A percentile compares a stretch with the other conserved stretches of the same genome.
Evolutionary conservation across 2,888 invertebrate genomes (phyloP).

Genomic region (Aelia acuminata): DNA sequence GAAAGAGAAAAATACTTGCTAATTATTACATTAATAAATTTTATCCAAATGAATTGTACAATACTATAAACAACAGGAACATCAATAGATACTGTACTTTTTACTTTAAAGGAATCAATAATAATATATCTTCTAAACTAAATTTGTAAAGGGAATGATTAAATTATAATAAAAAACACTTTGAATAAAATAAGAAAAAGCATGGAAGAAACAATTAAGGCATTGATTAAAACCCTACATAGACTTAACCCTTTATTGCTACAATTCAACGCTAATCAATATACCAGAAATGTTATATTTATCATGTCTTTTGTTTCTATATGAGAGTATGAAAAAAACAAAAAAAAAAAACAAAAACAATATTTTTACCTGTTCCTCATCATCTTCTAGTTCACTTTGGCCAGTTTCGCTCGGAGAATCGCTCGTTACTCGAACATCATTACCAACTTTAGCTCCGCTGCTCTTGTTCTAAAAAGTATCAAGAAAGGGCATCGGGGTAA

Average conservation of each 20-base stretch:
- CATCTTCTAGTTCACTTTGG: slow-evolving; percentile 66
- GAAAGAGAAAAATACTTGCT: not conserved
- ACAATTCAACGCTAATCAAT: not conserved
- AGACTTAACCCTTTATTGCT: not conserved
- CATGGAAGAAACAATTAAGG: not conserved
- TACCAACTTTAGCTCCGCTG: slow-evolving; percentile 62
- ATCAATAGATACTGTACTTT: not conserved
- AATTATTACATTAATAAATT: not conserved
- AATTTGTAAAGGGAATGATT: not conserved
- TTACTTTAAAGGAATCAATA: not conserved
- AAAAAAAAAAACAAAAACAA: slow-evolving; percentile 4
- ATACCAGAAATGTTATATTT: not conserved
- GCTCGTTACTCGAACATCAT: slow-evolving; percentile 63
- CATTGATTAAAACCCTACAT: not conserved
- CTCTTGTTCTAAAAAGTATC: slow-evolving; percentile 61
- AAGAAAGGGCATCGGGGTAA: slow-evolving; percentile 48
- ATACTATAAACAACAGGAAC: not conserved
- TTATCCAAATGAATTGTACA: not conserved
- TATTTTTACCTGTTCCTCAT: slow-evolving; percentile 66
- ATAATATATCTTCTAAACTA: not conserved
- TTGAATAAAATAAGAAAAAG: not conserved
- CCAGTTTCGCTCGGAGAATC: slow-evolving; percentile 65
- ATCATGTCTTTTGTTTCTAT: slow-evolving; percentile 9
- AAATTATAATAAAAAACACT: no score
- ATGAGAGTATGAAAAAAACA: not conserved